Evolutionary conservation across 2,888 invertebrate species (phyloP), one percentile per base, ranked within the genome.

Genomic region (Leptinotarsa haldemani): DNA sequence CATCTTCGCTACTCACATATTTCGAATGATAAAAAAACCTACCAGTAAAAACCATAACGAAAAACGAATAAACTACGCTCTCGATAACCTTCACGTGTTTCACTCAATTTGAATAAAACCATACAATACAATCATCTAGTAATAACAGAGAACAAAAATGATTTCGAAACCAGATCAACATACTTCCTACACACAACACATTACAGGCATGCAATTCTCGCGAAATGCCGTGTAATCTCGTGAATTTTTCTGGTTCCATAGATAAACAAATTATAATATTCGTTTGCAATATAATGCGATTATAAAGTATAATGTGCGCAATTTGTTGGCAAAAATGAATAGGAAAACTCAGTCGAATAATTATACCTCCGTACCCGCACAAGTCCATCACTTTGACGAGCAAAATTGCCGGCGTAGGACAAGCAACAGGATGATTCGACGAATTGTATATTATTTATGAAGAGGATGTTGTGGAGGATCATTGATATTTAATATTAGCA

Each of bases 381-480:
- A 80, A 77, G 81, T 80, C 80, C 76, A 79, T 79, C 77, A 77
- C 77, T 79, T 81, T 81, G 81, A 81, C 78, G 79, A 75, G 80
- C 73, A 73, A 77, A 81, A 81, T 78, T 80, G 74, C 76, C 70
- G 75, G 79, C 78, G 79, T 78, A 77, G 76, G 76, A 79, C 66
- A 76, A 78, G 75, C 61, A 70, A 78, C 73, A 73, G 75, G 70
- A 76, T 74, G 73, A 80, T 65, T 69, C 56, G 58, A 47, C 53
- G 30, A 30, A 68, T 56, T 50, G 50, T 64, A 25, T 53, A 53
- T 53, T 22, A 22, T 50, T 50, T 50, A 7, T n/a, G n/a, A 50
- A 50, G 1, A 50, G n/a, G n/a, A 50, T 16, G 50, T 40, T 40
- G 40, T 9, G 40, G 40, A 40, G 9, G 40, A 40, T 40, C 40